phyloP scores from a whole-genome alignment of 2,888 invertebrate species.

The Agrotis puta region DNA sequence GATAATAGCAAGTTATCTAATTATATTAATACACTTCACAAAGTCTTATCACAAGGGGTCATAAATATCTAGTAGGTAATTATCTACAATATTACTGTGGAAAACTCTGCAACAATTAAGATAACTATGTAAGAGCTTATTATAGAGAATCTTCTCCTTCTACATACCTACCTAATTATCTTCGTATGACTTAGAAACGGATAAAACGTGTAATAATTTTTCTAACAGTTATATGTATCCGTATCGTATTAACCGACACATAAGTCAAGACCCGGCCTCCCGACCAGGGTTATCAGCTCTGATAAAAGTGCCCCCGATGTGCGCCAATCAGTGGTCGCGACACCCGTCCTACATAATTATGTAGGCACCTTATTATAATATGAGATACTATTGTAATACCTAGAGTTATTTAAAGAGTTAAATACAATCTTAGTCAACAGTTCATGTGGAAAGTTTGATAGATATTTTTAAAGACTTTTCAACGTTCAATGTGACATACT shows the following conservation, averaged over 20 bases:
- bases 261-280: conserved; percentile 73
- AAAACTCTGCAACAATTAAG: conserved; percentile 8
- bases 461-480: not conserved
- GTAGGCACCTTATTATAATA: conserved; percentile 41
- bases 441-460: conserved; percentile 13
- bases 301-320: conserved; percentile 64
- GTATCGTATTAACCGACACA: conserved; percentile 49
- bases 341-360: conserved; percentile 62
- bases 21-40: no score
- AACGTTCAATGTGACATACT: not conserved
- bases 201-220: conserved; percentile 29
- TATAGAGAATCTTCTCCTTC: not conserved
- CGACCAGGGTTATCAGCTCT: conserved; percentile 70
- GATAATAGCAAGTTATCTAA: no score
- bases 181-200: conserved; percentile 40
- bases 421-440: conserved; percentile 20
- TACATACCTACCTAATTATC: not conserved
- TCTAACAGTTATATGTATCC: conserved; percentile 17
- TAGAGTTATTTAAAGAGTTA: conserved; percentile 56
- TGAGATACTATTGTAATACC: conserved; percentile 32
- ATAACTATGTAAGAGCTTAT: not conserved
- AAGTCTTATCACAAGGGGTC: not conserved
- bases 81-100: not conserved
- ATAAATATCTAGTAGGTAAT: no score
- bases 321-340: conserved; percentile 54